Base-by-base conservation (phyloP, 2,113 vertebrate genomes). In the Caranx melampygus region DNA sequence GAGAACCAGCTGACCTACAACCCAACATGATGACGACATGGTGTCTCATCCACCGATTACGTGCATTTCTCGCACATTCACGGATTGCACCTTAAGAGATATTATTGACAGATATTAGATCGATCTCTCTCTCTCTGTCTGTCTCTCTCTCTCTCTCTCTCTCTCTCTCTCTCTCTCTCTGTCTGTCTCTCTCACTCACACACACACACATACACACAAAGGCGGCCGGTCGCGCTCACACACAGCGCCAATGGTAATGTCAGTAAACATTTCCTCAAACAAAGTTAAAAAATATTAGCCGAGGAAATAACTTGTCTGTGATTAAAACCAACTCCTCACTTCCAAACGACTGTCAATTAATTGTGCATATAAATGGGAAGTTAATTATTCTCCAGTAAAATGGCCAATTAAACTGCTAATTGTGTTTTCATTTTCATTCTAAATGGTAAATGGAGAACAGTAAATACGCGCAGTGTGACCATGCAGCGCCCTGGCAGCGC, bases 371-470 rank as follows among this genome's bases (percentile, higher is more conserved):
- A 97, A 97, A 97, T 96, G 95, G 95, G 95, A 95, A 96, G 96
- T 96, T 97, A 96, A 96, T 97, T 97, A 97, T 96, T 96, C 96
- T 96, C 95, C 95, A 94, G 95, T 97, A 96, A 97, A 98, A 98
- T 95, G 96, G 96, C 95, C 96, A 98, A 98, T 98, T 98, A 98
- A 97, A 96, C 96, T 95, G 95, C 96, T 97, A 98, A 97, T 96
- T 96, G 95, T 96, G 96, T 97, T 97, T 97, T 94, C 96, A 96
- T 95, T 97, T 95, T 93, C 95, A 95, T 95, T 96, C 95, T 96
- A 97, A 97, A 96, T 96, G 95, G 95, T 94, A 96, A 96, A 96
- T 94, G 95, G 95, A 96, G 96, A 95, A 95, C 95, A 96, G 95
- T 95, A 96, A 94, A 96, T 96, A 95, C 96, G 95, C 95, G 95